Conservation (phyloP, 2,113 vertebrate species). For the Australoheros scitulus region DNA sequence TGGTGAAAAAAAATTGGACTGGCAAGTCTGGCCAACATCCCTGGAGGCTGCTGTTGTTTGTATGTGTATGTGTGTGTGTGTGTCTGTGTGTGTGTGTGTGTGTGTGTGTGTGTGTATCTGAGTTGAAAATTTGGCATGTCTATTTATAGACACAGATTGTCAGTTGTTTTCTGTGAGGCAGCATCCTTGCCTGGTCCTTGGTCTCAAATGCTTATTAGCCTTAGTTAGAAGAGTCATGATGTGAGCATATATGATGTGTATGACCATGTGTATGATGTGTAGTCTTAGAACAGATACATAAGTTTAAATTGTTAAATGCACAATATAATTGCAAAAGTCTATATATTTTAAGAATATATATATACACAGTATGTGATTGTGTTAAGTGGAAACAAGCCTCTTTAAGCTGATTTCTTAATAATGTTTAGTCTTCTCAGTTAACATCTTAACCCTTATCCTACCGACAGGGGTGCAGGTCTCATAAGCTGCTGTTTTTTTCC, state of each 20-base stretch:
- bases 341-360: neutral
- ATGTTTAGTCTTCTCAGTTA: neutral
- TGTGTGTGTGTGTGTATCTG: conserved; percentile 17
- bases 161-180: conserved; percentile 44
- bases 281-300: neutral
- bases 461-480: neutral
- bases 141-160: conserved; percentile 66
- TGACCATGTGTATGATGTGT: neutral
- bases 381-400: fast-evolving
- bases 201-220: conserved; percentile 11
- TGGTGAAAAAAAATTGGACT: neutral
- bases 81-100: too few relatives aligned
- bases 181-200: conserved; percentile 24
- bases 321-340: neutral
- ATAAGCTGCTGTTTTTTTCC: neutral
- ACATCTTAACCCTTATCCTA: neutral
- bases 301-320: neutral
- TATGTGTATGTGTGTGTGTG: neutral
- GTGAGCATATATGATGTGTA: neutral
- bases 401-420: neutral
- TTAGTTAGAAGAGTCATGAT: neutral
- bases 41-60: conserved; percentile 37
- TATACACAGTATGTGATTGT: neutral
- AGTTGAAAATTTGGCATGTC: conserved; percentile 48
- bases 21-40: conserved; percentile 33